Percentiles rank a stretch among this genome's conserved stretches.
phyloP scores from a whole-genome alignment of 2,113 vertebrate species.

The Eptesicus fuscus region DNA sequence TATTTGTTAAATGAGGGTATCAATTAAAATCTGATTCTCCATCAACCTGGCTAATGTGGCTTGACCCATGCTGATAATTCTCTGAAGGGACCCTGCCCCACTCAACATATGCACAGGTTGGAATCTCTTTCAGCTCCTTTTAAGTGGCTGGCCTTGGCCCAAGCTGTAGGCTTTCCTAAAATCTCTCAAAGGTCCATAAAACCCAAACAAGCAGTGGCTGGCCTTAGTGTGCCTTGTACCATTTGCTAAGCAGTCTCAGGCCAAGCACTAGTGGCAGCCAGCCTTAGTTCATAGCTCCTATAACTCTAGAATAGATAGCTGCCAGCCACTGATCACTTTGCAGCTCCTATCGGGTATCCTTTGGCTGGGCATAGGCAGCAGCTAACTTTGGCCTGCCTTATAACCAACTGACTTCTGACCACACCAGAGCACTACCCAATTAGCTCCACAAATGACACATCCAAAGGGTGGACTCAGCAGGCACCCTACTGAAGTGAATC shows the following conservation, averaged over 20 bases:
- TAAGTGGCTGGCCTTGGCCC: background rate
- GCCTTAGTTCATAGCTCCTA: background rate
- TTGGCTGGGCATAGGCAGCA: background rate
- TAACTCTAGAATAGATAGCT: background rate
- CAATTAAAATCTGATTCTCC: background rate
- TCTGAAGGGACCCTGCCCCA: background rate
- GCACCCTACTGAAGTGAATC: background rate
- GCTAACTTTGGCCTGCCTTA: background rate
- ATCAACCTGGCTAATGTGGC: background rate
- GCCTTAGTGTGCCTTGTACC: background rate
- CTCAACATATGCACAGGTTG: background rate
- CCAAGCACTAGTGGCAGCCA: background rate
- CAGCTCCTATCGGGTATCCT: background rate
- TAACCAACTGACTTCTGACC: background rate
- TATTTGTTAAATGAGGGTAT: background rate
- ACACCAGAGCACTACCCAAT: background rate
- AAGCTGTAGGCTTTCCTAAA: background rate
- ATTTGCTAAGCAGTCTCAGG: background rate
- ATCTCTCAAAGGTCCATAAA: background rate
- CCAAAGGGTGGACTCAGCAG: background rate
- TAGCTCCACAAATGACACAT: background rate
- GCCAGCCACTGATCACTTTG: background rate
- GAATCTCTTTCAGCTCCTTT: background rate
- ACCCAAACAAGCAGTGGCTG: background rate
- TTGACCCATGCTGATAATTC: background rate